Base-by-base conservation (phyloP, 2,113 vertebrate species). In the Nothoprocta pentlandii region DNA sequence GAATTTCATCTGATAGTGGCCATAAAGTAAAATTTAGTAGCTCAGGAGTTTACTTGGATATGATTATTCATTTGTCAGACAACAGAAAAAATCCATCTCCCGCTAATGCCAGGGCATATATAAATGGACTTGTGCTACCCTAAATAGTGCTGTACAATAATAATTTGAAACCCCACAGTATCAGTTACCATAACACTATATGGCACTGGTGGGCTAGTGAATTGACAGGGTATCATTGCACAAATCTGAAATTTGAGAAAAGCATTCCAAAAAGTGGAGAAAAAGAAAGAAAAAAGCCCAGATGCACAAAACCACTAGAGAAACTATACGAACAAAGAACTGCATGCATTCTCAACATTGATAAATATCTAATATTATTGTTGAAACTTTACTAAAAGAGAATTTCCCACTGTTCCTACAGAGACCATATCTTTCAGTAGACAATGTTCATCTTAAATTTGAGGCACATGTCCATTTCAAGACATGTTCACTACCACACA, bases 381-480 rank as follows among this genome's bases (percentile, higher is more conserved):
- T 71, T 32, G 14, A 87, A 85, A 39, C 19, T 28, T 81, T 47
- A 79, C 89, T 79, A 91, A 81, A 61, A 42, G 16, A 11, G 32
- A 89, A 47, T n/a, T 95, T 93, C 87, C 70, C 80, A 90, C 41
- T 19, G 21, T 80, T 74, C 44, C 44, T 64, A 41, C 20, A 86
- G 51, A 77, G 39, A 68, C n/a, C 12, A 42, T 22, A 87, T 94
- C 74, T 94, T 79, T 94, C 87, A 87, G 53, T 73, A 81, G 47
- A 78, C 47, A 42, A 22, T 25, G 16, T 39, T 92, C 91, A 73
- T 90, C 82, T 92, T 73, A 10, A 3, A 84, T 87, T 91, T 71
- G 25, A 91, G 42, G 51, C n/a, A 16, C 44, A 75, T 3, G 1
- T 59, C 80, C 73, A 11, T 44, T 36, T 11, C 9, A 74, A 34